Conservation (phyloP, 2,888 invertebrate species). For the Yponomeuta evonymella region DNA sequence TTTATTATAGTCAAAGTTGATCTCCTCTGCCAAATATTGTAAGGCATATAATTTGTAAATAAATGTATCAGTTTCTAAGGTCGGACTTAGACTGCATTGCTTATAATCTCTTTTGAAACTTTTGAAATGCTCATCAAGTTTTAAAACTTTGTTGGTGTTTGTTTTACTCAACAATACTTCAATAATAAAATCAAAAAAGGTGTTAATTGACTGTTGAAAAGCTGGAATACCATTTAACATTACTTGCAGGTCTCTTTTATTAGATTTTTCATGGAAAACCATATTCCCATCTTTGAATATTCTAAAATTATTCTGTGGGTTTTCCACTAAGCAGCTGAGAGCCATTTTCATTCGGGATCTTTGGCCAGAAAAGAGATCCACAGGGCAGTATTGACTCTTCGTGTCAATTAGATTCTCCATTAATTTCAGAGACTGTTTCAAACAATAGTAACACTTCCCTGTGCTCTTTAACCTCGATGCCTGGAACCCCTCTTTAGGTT, state of each 20-base stretch:
- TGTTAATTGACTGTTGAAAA: constrained; percentile 33
- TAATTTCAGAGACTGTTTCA: constrained; percentile 75
- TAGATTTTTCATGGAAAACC: constrained; percentile 43
- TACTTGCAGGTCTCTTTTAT: constrained; percentile 28
- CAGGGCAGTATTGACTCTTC: constrained; percentile 80
- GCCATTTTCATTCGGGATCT: constrained; percentile 72
- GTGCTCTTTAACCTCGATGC: constrained; percentile 43
- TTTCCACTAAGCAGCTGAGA: constrained; percentile 61
- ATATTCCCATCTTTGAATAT: constrained; percentile 66
- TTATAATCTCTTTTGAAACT: constrained; percentile 15
- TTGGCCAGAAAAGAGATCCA: constrained; percentile 82
- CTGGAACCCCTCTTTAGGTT: constrained; percentile 81
- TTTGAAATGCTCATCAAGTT: constrained; percentile 20
- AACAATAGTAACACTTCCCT: constrained; percentile 73
- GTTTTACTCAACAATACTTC: constrained; percentile 39
- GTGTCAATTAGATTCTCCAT: constrained; percentile 64
- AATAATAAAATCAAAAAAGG: constrained; percentile 51
- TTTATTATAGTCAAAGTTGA: constrained; percentile 23
- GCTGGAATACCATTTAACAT: constrained; percentile 32
- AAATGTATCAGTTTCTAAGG: constrained; percentile 31
- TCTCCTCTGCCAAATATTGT: constrained; percentile 46
- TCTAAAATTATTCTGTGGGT: constrained; percentile 80
- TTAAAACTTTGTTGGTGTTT: constrained; percentile 19
- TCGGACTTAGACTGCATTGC: constrained; percentile 32
- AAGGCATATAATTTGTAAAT: constrained; percentile 43